Percentiles rank a stretch among this genome's conserved stretches.
Evolutionary conservation across 2,797 vertebrate species (phyloP).

Genomic region (Linurgus olivaceus): DNA sequence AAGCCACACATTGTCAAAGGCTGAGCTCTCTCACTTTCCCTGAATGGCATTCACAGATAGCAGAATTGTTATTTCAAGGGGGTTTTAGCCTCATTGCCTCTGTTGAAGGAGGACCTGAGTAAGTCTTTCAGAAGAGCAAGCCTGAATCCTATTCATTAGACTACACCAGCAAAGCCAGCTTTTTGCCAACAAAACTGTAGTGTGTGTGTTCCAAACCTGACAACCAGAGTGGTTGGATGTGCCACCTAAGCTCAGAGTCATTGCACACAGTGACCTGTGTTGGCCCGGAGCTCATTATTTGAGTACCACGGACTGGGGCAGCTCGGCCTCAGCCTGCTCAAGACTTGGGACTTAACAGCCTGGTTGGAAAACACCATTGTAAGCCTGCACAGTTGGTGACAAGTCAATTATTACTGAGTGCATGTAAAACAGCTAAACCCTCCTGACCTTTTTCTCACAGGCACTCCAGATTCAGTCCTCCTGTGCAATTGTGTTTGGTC

Average conservation of each 20-base stretch:
- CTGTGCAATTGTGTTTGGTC: background rate
- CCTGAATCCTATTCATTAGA: background rate
- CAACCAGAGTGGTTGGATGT: background rate
- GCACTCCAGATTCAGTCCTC: background rate
- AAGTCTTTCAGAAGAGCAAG: background rate
- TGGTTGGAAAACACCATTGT: background rate
- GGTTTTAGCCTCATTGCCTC: background rate
- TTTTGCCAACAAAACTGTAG: background rate
- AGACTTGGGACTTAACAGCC: background rate
- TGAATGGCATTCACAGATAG: background rate
- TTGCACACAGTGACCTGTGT: fast-evolving
- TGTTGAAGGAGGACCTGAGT: background rate
- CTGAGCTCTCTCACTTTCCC: background rate
- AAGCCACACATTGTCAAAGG: background rate
- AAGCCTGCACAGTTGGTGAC: background rate
- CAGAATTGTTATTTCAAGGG: background rate
- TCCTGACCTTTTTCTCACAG: background rate
- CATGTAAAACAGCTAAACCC: background rate
- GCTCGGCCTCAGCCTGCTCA: background rate
- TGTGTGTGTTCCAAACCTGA: fast-evolving
- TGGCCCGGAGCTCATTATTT: fast-evolving
- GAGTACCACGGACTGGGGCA: background rate
- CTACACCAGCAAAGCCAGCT: background rate
- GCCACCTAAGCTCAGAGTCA: background rate
- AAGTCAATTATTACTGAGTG: background rate